Conservation (phyloP, 1,140 invertebrate species). For the Sycophaga agraensis region DNA sequence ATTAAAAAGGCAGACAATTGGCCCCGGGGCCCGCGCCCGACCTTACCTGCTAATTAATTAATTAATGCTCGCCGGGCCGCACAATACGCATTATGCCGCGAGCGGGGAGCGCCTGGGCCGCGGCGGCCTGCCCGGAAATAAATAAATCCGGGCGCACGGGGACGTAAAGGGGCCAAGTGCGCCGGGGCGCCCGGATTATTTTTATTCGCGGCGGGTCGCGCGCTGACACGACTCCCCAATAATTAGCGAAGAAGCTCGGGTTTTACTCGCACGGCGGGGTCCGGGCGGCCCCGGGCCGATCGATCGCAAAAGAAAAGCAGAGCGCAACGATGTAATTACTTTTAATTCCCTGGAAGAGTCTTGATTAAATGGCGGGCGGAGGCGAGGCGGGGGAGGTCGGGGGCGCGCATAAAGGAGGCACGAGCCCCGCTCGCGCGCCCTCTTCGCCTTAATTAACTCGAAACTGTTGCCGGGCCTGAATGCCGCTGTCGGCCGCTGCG, state of each 20-base stretch:
- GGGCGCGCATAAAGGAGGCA: too few species aligned
- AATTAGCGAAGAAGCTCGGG: slow-evolving; percentile 8
- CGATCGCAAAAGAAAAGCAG: slow-evolving; percentile 35
- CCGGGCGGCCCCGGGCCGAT: slow-evolving; percentile 7
- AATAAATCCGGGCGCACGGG: too few species aligned
- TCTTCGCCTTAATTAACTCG: slow-evolving; percentile 41
- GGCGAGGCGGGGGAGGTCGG: slow-evolving; percentile 1
- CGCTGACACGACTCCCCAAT: neutral
- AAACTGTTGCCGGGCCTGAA: slow-evolving; percentile 36
- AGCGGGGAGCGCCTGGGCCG: too few species aligned
- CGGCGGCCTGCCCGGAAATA: too few species aligned
- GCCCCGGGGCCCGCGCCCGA: too few species aligned
- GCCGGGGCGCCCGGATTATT: too few species aligned
- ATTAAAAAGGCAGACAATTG: too few species aligned
- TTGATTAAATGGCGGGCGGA: slow-evolving; percentile 38
- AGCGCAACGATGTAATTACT: slow-evolving; percentile 38
- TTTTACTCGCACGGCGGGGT: neutral
- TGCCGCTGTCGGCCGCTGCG: slow-evolving; percentile 32
- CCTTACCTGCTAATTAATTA: too few species aligned
- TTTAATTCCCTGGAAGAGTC: slow-evolving; percentile 36
- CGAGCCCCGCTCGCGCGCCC: too few species aligned
- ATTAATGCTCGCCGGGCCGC: too few species aligned
- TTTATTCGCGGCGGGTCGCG: neutral
- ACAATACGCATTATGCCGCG: too few species aligned
- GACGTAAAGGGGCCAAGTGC: neutral